A percentile compares a stretch with the other conserved stretches of the same genome.
Evolutionary conservation across 2,113 vertebrate genomes (phyloP).

Genomic region (Anguilla rostrata): DNA sequence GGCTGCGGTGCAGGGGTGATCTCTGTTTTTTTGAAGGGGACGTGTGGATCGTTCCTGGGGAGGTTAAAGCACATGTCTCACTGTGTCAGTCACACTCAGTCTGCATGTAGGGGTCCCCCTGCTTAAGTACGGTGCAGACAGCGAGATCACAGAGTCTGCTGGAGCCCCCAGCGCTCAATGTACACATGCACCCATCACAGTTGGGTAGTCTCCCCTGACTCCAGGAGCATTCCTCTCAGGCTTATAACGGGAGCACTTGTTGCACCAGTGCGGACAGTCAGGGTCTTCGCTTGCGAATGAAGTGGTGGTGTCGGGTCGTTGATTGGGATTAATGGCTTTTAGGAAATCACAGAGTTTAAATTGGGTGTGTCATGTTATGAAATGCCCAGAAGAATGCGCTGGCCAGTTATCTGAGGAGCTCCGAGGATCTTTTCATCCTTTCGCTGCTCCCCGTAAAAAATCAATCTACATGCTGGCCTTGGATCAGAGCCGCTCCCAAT

Average conservation of each 20-base stretch:
- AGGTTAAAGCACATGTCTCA: slow-evolving; percentile 52
- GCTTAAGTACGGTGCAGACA: too few relatives aligned
- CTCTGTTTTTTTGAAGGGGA: slow-evolving; percentile 39
- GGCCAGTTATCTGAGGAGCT: neutral
- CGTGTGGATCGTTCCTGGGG: slow-evolving; percentile 37
- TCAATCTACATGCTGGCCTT: too few relatives aligned
- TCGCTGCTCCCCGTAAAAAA: too few relatives aligned
- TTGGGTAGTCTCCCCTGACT: too few relatives aligned
- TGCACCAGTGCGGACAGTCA: neutral
- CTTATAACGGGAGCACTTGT: too few relatives aligned
- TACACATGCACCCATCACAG: too few relatives aligned
- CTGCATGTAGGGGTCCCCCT: neutral
- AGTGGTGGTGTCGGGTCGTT: too few relatives aligned
- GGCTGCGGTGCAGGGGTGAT: slow-evolving; percentile 45
- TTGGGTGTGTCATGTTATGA: neutral
- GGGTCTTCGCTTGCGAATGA: neutral
- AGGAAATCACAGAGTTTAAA: neutral
- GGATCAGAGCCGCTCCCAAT: too few relatives aligned
- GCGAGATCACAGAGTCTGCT: too few relatives aligned
- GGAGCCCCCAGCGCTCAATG: too few relatives aligned
- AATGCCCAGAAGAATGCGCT: neutral
- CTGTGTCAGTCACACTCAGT: neutral
- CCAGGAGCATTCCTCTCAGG: too few relatives aligned
- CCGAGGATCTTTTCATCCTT: too few relatives aligned
- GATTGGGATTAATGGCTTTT: neutral